phyloP scores from a whole-genome alignment of 2,888 invertebrate species.

The Aproaerema taeniolella region DNA sequence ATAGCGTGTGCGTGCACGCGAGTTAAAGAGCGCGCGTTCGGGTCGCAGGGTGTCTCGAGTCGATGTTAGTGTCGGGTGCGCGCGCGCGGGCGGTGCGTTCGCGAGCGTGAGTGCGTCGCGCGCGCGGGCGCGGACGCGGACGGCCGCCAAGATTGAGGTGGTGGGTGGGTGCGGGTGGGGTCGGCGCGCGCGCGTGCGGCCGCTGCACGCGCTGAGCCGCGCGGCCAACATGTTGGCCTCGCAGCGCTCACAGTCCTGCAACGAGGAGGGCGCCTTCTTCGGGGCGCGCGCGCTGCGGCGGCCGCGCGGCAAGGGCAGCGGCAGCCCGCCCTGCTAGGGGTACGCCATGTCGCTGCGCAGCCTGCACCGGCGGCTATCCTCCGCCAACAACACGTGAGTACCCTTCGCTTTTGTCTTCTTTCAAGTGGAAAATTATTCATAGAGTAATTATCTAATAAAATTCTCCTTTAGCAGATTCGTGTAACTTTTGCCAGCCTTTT shows the following conservation, averaged over 20 bases:
- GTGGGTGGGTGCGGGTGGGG: conserved; percentile 72
- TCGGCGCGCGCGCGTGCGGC: conserved; percentile 74
- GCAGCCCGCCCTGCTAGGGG: conserved; percentile 79
- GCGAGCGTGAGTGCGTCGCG: conserved; percentile 26
- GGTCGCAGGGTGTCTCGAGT: neutral
- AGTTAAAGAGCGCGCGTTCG: neutral
- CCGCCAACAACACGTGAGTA: conserved; percentile 79
- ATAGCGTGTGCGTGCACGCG: conserved; percentile 2
- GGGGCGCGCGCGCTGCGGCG: conserved; percentile 73
- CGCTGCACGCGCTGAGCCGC: conserved; percentile 66
- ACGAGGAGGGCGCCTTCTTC: conserved; percentile 76
- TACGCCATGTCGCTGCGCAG: conserved; percentile 81
- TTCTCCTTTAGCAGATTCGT: no score
- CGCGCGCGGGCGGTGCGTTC: conserved; percentile 25
- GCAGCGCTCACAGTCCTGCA: conserved; percentile 75
- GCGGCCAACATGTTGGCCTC: conserved; percentile 72
- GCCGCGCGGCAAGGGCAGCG: conserved; percentile 78
- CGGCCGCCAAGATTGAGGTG: conserved; percentile 70
- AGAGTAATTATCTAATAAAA: no score
- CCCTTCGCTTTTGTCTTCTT: no score
- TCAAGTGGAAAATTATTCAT: neutral
- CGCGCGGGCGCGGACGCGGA: conserved; percentile 27
- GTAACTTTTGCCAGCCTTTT: no score
- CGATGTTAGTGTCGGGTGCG: conserved; percentile 34
- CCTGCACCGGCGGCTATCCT: conserved; percentile 80